Conservation (phyloP, 2,797 vertebrate species). For the Hippoglossus hippoglossus region DNA sequence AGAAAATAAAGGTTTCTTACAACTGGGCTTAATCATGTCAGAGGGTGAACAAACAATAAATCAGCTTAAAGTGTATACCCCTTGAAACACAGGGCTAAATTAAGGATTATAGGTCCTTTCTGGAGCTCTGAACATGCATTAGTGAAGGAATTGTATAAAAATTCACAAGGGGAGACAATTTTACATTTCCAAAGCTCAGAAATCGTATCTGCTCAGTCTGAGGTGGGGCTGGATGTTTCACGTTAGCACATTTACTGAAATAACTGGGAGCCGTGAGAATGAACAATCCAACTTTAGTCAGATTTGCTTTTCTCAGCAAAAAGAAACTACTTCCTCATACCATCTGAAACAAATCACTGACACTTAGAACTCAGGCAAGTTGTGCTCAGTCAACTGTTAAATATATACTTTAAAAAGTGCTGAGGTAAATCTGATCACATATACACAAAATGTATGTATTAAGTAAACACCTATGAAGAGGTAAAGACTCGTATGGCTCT, state of each 20-base stretch:
- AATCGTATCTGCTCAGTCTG: conserved; percentile 15
- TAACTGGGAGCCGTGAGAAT: conserved; percentile 21
- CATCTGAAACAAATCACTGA: conserved; percentile 42
- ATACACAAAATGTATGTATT: conserved; percentile 28
- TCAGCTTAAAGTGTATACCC: conserved; percentile 69
- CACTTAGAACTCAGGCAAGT: conserved; percentile 13
- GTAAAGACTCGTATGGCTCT: conserved; percentile 39
- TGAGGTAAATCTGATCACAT: conserved; percentile 30
- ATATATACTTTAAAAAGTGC: conserved; percentile 6
- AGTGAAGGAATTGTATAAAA: conserved; percentile 42
- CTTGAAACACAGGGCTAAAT: conserved; percentile 66
- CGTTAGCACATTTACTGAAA: conserved; percentile 11
- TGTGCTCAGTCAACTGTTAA: conserved; percentile 1
- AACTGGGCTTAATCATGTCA: conserved; percentile 62
- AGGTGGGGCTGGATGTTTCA: conserved; percentile 26
- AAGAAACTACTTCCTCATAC: conserved; percentile 57
- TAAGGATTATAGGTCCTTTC: conserved; percentile 66
- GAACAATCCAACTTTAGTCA: conserved; percentile 24
- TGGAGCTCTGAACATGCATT: conserved; percentile 55
- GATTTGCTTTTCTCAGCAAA: conserved; percentile 25
- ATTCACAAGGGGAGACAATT: conserved; percentile 22
- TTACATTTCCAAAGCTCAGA: conserved; percentile 44
- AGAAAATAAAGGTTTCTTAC: conserved; percentile 49
- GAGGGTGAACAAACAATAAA: conserved; percentile 52
- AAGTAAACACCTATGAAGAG: conserved; percentile 39